Conservation (phyloP, 2,888 invertebrate genomes). For the Ligdia adustata region DNA sequence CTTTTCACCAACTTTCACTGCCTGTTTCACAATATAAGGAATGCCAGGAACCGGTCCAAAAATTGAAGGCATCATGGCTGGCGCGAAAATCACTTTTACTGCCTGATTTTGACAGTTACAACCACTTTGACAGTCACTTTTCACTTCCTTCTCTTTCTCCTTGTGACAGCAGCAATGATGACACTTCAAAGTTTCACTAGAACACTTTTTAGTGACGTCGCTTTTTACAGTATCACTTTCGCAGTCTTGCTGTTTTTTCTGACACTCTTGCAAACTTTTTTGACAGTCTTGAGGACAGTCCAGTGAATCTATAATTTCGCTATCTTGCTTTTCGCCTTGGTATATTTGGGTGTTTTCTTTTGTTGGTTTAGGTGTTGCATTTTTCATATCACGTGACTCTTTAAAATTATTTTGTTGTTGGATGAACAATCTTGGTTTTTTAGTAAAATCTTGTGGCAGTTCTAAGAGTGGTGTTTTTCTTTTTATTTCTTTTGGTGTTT, state of each 20-base stretch:
- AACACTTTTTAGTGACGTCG: slow-evolving; percentile 1
- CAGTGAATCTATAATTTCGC: slow-evolving; percentile 1
- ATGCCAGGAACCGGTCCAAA: slow-evolving; percentile 62
- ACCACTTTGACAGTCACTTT: slow-evolving; percentile 38
- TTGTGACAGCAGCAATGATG: slow-evolving; percentile 31
- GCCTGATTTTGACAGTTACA: slow-evolving; percentile 51
- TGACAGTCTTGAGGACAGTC: slow-evolving; percentile 3
- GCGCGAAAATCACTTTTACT: slow-evolving; percentile 72
- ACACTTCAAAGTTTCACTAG: slow-evolving; percentile 36
- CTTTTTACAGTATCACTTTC: slow-evolving; percentile 7
- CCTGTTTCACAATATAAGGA: slow-evolving; percentile 64
- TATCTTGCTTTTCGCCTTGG: not conserved
- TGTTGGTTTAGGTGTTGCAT: not conserved
- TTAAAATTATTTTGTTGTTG: slow-evolving; percentile 12
- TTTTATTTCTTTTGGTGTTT: slow-evolving; percentile 71
- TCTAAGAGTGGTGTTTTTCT: slow-evolving; percentile 63
- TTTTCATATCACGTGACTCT: not conserved
- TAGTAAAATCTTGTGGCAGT: slow-evolving; percentile 57
- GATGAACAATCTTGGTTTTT: slow-evolving; percentile 62
- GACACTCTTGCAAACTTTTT: slow-evolving; percentile 5
- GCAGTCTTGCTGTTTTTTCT: not conserved
- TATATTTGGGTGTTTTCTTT: slow-evolving; percentile 9
- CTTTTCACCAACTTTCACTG: slow-evolving; percentile 58
- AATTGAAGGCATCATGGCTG: slow-evolving; percentile 72
- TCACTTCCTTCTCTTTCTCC: slow-evolving; percentile 9